These are phyloP conservation scores for Achatina immaculata DNA, from an alignment of 1,140 invertebrate species.

Conservation along the genomic window DNA sequence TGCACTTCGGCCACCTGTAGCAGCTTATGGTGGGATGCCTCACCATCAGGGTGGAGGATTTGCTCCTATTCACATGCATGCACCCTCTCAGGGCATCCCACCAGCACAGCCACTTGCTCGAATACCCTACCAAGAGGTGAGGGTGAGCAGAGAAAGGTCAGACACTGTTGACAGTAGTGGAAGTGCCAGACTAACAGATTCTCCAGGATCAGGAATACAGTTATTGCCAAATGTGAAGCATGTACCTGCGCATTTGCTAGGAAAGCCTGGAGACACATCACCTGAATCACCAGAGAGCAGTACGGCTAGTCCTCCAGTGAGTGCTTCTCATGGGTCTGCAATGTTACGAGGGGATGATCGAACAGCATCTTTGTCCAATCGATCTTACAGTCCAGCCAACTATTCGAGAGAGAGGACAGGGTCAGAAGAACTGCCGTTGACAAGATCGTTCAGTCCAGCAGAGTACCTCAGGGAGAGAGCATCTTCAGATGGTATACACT, in stretches of 20 bases:
- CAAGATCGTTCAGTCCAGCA: conserved; percentile 24
- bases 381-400: conserved; percentile 48
- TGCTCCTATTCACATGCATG: conserved; percentile 25
- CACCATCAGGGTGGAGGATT: conserved; percentile 27
- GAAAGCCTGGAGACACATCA: conserved; percentile 44
- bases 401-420: conserved; percentile 34
- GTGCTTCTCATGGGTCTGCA: conserved; percentile 15
- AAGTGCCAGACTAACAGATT: conserved; percentile 12
- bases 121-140: background rate
- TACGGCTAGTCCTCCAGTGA: conserved; percentile 26
- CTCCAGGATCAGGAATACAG: conserved; percentile 54
- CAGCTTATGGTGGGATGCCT: conserved; percentile 28
- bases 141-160: conserved; percentile 27
- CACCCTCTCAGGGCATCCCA: background rate
- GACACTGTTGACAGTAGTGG: conserved; percentile 17
- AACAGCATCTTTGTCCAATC: conserved; percentile 34
- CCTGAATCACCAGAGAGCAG: conserved; percentile 40
- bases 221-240: conserved; percentile 63
- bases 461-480: conserved; percentile 3
- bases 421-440: background rate
- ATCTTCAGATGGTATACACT: background rate
- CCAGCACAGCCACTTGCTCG: background rate
- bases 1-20: conserved; percentile 4
- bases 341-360: conserved; percentile 32
- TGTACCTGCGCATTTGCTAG: conserved; percentile 57